Evolutionary conservation across 1,140 invertebrate species (phyloP).

Genomic region (Lordiphosa collinella): DNA sequence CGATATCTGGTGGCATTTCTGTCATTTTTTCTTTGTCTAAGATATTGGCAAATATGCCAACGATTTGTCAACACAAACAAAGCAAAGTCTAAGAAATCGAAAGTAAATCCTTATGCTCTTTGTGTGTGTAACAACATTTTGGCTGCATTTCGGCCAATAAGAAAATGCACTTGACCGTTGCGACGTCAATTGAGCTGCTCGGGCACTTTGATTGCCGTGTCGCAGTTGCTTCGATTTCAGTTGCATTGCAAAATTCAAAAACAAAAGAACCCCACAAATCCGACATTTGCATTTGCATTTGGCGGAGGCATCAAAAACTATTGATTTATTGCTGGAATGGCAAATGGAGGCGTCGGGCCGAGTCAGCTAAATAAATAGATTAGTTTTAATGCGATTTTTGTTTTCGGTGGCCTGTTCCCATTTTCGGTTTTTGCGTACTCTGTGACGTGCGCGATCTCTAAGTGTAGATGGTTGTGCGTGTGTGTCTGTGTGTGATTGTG

Average conservation of each 20-base stretch:
- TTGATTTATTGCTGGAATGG: conserved; percentile 67
- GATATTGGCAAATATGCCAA: conserved; percentile 55
- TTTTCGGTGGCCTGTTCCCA: neutral
- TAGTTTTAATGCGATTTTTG: conserved; percentile 50
- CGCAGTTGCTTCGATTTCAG: conserved; percentile 55
- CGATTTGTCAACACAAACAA: conserved; percentile 48
- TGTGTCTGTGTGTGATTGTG: conserved; percentile 15
- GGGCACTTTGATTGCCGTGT: conserved; percentile 65
- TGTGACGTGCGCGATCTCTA: conserved; percentile 44
- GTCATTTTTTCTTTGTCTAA: conserved; percentile 21
- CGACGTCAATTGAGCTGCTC: conserved; percentile 40
- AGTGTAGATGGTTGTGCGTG: conserved; percentile 7
- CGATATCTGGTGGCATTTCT: conserved; percentile 13
- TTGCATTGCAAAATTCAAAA: conserved; percentile 63
- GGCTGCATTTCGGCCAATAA: conserved; percentile 13
- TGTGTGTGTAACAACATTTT: conserved; percentile 35
- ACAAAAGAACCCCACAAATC: conserved; percentile 48
- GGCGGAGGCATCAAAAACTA: conserved; percentile 49
- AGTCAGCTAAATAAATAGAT: conserved; percentile 71
- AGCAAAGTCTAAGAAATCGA: conserved; percentile 49
- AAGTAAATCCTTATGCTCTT: conserved; percentile 32
- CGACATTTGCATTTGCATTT: conserved; percentile 9
- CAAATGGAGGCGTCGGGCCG: conserved; percentile 31
- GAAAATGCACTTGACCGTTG: conserved; percentile 33
- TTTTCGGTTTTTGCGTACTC: conserved; percentile 43